Base-by-base conservation (phyloP, 1,140 invertebrate genomes). In the Megalonaias nervosa region DNA sequence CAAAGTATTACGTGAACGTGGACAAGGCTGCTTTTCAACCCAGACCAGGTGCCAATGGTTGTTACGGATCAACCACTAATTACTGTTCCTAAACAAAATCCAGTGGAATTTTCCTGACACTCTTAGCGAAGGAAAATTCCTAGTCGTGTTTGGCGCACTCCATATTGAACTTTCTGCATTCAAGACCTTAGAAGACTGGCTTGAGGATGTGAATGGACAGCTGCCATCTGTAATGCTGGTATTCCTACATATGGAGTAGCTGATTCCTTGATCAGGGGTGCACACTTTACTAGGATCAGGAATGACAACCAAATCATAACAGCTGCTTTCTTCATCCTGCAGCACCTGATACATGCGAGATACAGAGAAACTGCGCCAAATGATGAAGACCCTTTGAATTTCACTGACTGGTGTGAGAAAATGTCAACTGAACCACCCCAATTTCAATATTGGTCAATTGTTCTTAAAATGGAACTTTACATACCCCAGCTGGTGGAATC, bases 161-260 rank as follows among this genome's bases (percentile, higher is more conserved):
- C 77, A 80, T 38, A 80, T 80, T 21, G 80, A 83, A 67, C 71
- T 77, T 55, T 1, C 67, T 59, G 61, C 60, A 21, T 31, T 75
- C 14, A 74, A 48, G 31, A 15, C 55, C 15, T 14, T 84, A 31
- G 85, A 83, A 62, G 67, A 74, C 59, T 62, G 82, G 23, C 66
- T 86, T 16, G 60, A 82, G 15, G 83, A 59, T 15, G 75, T 83
- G 81, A 76, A n/a, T 86, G 86, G 79, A 81, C 82, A 60, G 56
- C 48, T 61, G 67, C 58, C 16, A 13, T 85, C 14, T 58, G 74
- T 21, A 59, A 77, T 38, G 75, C 83, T 26, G 71, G 71, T 23
- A 71, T 84, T 48, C 67, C 59, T n/a, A 64, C 72, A n/a, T 3
- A 12, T 55, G 77, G 77, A 12, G 71, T 64, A 69, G 59, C 73